Evolutionary conservation across 2,113 vertebrate species (phyloP).

Genomic region (Charadrius vociferus): DNA sequence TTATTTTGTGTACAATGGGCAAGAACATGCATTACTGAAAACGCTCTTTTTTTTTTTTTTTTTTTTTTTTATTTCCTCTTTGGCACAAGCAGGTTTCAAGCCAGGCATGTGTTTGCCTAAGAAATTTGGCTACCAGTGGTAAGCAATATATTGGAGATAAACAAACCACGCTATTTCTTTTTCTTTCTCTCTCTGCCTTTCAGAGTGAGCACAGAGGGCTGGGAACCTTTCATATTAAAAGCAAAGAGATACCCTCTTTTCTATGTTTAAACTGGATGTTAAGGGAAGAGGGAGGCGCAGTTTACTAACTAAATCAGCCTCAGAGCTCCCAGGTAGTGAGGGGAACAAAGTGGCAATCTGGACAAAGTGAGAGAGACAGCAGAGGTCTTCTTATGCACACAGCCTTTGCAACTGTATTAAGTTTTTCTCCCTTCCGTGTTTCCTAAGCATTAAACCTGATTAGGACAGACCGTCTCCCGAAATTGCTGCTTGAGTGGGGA

Average conservation of each 20-base stretch:
- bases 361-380: background rate
- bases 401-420: background rate
- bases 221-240: background rate
- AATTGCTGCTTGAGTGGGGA: background rate
- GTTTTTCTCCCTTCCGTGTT: background rate
- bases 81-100: conserved; percentile 76
- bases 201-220: background rate
- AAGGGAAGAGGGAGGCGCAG: background rate
- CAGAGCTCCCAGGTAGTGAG: background rate
- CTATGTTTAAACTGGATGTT: background rate
- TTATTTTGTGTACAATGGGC: background rate
- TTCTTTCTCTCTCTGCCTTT: background rate
- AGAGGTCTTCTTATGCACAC: background rate
- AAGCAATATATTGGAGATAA: conserved; percentile 44
- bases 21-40: background rate
- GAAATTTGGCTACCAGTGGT: conserved; percentile 79
- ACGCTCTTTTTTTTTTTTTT: background rate
- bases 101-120: conserved; percentile 82
- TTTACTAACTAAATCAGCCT: background rate
- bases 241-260: background rate
- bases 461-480: background rate
- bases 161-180: background rate
- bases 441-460: background rate
- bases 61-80: background rate
- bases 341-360: background rate